Conservation (phyloP, 2,888 invertebrate species). For the Gandaritis pyraliata region DNA sequence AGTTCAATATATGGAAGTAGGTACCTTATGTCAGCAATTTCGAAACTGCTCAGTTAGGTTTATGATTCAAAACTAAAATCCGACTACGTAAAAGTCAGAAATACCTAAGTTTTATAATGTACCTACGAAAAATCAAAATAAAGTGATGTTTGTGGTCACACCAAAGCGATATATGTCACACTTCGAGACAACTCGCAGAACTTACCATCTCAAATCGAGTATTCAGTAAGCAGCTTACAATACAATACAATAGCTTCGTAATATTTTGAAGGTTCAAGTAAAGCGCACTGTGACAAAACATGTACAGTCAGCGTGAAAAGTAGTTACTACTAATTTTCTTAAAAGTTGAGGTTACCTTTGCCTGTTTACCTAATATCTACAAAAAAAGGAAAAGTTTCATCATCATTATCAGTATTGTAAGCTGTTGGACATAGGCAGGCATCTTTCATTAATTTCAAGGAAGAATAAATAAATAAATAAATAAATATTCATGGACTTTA, state of each 20-base stretch:
- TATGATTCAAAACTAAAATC: too few species aligned
- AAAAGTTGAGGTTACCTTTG: too few species aligned
- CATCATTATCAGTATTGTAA: too few species aligned
- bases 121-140: neutral
- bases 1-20: conserved; percentile 39
- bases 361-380: too few species aligned
- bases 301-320: conserved; percentile 6
- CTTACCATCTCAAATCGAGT: conserved; percentile 36
- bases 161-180: conserved; percentile 5
- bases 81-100: too few species aligned
- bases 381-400: too few species aligned
- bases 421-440: too few species aligned
- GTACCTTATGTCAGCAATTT: conserved; percentile 29
- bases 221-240: conserved; percentile 41
- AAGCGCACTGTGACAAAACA: conserved; percentile 37
- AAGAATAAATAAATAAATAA: too few species aligned
- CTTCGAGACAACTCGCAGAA: neutral
- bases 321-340: neutral
- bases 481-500: too few species aligned
- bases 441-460: too few species aligned
- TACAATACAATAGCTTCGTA: conserved; percentile 55
- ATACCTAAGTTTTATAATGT: too few species aligned
- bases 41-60: conserved; percentile 33
- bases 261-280: conserved; percentile 66
- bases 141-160: neutral